Evolutionary conservation across 2,888 invertebrate genomes (phyloP).

Genomic region (Plutella xylostella): DNA sequence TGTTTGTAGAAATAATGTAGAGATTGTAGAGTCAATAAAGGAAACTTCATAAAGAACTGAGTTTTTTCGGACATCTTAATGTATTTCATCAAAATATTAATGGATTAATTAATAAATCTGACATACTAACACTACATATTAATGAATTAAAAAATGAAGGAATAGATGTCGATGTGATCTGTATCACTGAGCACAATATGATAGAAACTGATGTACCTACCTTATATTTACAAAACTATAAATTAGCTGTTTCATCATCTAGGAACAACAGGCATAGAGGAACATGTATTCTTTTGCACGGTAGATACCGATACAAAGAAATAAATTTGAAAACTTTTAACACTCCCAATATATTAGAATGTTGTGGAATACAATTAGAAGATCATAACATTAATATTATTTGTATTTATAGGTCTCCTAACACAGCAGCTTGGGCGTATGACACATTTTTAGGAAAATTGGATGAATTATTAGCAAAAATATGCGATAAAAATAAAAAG

Average conservation of each 20-base stretch:
- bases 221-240: not conserved
- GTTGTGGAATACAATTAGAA: not conserved
- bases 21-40: too few species aligned
- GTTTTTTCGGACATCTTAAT: not conserved
- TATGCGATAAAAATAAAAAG: not conserved
- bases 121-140: not conserved
- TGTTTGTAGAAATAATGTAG: too few species aligned
- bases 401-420: constrained; percentile 10
- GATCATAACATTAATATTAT: constrained; percentile 8
- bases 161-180: not conserved
- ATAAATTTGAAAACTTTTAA: not conserved
- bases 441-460: not conserved
- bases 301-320: not conserved
- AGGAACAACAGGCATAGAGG: not conserved
- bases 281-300: not conserved
- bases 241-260: not conserved
- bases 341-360: not conserved
- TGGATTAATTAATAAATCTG: not conserved
- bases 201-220: not conserved
- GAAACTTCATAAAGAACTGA: not conserved
- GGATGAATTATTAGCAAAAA: not conserved
- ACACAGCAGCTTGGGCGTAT: not conserved
- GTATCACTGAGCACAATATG: not conserved
- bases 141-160: not conserved
- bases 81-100: constrained; percentile 1